Conservation (phyloP, 2,797 vertebrate genomes). For the Lepidocolaptes lacrymiger region DNA sequence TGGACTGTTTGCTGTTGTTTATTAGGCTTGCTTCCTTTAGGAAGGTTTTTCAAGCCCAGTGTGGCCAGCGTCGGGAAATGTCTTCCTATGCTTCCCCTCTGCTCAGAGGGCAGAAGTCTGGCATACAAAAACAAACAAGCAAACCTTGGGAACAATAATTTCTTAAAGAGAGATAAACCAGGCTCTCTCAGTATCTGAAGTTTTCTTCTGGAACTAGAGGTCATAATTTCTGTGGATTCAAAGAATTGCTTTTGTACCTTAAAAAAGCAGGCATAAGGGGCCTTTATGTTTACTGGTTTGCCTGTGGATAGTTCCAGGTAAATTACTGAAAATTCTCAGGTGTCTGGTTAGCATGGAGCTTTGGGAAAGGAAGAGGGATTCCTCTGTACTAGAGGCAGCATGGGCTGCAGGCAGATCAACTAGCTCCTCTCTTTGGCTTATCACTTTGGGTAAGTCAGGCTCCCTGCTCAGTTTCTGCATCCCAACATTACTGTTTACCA, state of each 20-base stretch:
- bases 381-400: background rate
- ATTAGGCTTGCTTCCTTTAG: constrained; percentile 37
- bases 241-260: background rate
- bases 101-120: background rate
- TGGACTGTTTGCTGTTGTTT: constrained; percentile 18
- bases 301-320: background rate
- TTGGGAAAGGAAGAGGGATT: background rate
- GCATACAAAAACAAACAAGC: background rate
- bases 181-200: background rate
- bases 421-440: background rate
- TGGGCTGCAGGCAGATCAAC: background rate
- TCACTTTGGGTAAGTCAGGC: background rate
- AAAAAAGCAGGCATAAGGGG: background rate
- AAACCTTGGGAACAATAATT: background rate
- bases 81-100: constrained; percentile 9
- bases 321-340: background rate
- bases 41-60: constrained; percentile 6
- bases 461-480: background rate
- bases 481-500: background rate
- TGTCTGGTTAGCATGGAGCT: background rate
- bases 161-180: background rate
- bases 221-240: background rate
- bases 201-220: background rate
- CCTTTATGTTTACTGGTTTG: background rate
- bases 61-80: background rate